phyloP scores from a whole-genome alignment of 2,797 vertebrate genomes.

The Lutra lutra region DNA sequence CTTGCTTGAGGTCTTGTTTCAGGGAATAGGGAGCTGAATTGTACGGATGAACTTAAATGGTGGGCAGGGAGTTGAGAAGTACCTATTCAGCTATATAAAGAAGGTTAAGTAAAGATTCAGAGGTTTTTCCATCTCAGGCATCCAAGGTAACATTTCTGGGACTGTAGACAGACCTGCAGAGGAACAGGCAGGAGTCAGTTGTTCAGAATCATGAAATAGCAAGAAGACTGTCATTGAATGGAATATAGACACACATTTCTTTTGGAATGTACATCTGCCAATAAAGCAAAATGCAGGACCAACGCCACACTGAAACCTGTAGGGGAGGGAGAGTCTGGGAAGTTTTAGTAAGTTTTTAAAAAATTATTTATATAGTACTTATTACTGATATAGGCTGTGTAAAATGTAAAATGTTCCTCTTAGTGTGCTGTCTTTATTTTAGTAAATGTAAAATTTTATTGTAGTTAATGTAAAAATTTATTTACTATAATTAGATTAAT shows the following conservation, averaged over 20 bases:
- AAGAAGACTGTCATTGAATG: slow-evolving; percentile 46
- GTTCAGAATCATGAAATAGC: slow-evolving; percentile 64
- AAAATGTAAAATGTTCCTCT: slow-evolving; percentile 37
- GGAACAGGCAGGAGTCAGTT: slow-evolving; percentile 57
- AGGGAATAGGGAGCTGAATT: background rate
- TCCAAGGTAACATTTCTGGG: slow-evolving; percentile 49
- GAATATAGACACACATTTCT: slow-evolving; percentile 48
- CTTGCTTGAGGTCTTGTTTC: slow-evolving; percentile 6
- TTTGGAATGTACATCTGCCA: slow-evolving; percentile 39
- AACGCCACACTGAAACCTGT: slow-evolving; percentile 21
- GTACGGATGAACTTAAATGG: background rate
- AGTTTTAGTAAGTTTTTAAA: slow-evolving; percentile 53
- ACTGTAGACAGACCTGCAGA: slow-evolving; percentile 61
- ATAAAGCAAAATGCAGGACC: slow-evolving; percentile 41
- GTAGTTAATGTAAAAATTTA: slow-evolving; percentile 31
- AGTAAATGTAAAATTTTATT: slow-evolving; percentile 21
- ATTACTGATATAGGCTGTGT: slow-evolving; percentile 20
- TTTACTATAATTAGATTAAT: slow-evolving; percentile 15
- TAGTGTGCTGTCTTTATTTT: slow-evolving; percentile 54
- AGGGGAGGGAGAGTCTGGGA: slow-evolving; percentile 46
- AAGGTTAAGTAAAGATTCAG: slow-evolving; percentile 48
- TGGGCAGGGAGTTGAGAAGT: slow-evolving; percentile 45
- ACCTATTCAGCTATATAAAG: background rate
- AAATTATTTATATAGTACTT: slow-evolving; percentile 43
- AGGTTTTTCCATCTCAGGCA: slow-evolving; percentile 44